Base-by-base conservation (phyloP, 2,888 invertebrate species). In the Drosophila helvetica region DNA sequence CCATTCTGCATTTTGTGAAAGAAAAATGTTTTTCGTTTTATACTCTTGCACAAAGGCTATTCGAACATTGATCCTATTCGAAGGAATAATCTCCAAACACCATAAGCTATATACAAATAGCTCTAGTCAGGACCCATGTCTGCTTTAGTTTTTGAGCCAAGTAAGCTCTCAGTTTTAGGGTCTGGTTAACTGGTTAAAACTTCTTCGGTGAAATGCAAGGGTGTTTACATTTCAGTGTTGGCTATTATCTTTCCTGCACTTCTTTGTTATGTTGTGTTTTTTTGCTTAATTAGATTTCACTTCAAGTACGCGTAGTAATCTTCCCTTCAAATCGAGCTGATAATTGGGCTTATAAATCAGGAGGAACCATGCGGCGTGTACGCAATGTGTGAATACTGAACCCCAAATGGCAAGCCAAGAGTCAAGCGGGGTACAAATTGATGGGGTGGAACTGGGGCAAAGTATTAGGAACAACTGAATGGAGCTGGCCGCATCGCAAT, bases 281-380 rank as follows among this genome's bases (percentile, higher is more conserved):
- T 68, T 55, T 68, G 51, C 51, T 51, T 69, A 69, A 68, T 68
- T 69, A 68, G 69, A 55, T 68, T 68, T 60, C 46, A 47, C 43
- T 47, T 27, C 42, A 38, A 57, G 25, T n/a, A 25, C 22, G 22
- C 2, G 22, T n/a, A n/a, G n/a, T n/a, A n/a, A n/a, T n/a, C n/a
- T n/a, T 5, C 22, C 22, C 4, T 22, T 22, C 38, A 27, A 43
- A 43, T 17, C 22, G n/a, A 48, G 9, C 25, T 56, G 30, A 56
- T 72, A 71, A 71, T 71, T 72, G 71, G 38, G 27, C 18, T 45
- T 33, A 71, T 72, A 72, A 71, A 72, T 71, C 64, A 71, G 10
- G 47, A 6, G 17, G 8, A 30, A 22, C 56, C 51, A 64, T 54
- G 55, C 54, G 59, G 59, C 68, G 68, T 67, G 51, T 67, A 42